phyloP scores from a whole-genome alignment of 2,113 vertebrate genomes.

The Ophiodon elongatus region DNA sequence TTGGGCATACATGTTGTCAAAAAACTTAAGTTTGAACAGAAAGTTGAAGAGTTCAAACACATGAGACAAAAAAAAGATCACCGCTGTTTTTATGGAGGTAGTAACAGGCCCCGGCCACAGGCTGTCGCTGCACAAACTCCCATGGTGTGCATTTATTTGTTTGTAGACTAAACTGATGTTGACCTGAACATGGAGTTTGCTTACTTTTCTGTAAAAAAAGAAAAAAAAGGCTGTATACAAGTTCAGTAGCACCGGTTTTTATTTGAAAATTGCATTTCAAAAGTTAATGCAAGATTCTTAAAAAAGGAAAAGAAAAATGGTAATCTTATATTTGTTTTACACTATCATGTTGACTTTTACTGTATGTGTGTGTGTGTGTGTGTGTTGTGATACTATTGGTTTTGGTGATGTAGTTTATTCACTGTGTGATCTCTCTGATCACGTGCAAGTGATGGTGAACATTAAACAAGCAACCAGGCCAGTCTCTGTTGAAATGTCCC shows the following conservation, averaged over 20 bases:
- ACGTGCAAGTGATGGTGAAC: slow-evolving; percentile 36
- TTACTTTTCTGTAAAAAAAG: neutral
- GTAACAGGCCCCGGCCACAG: slow-evolving; percentile 39
- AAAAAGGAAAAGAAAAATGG: neutral
- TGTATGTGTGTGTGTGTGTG: too few species aligned
- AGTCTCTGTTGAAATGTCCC: slow-evolving; percentile 25
- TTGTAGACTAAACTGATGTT: slow-evolving; percentile 60
- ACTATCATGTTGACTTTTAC: neutral
- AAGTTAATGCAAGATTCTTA: neutral
- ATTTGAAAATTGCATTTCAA: neutral
- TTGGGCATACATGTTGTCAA: rapidly evolving
- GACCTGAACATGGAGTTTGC: slow-evolving; percentile 49
- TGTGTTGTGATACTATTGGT: neutral
- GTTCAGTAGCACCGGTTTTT: neutral
- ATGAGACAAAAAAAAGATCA: neutral
- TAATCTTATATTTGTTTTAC: neutral
- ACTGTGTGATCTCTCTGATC: slow-evolving; percentile 11
- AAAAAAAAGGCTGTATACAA: neutral
- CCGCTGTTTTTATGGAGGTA: neutral
- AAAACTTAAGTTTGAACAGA: neutral
- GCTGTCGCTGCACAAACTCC: slow-evolving; percentile 58
- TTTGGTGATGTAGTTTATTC: neutral
- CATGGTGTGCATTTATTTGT: slow-evolving; percentile 30
- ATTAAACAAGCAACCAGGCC: slow-evolving; percentile 17
- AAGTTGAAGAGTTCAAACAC: neutral